These are phyloP conservation scores for Formicarius rufipectus DNA, from an alignment of 2,113 vertebrate species.

Conservation along the genomic window DNA sequence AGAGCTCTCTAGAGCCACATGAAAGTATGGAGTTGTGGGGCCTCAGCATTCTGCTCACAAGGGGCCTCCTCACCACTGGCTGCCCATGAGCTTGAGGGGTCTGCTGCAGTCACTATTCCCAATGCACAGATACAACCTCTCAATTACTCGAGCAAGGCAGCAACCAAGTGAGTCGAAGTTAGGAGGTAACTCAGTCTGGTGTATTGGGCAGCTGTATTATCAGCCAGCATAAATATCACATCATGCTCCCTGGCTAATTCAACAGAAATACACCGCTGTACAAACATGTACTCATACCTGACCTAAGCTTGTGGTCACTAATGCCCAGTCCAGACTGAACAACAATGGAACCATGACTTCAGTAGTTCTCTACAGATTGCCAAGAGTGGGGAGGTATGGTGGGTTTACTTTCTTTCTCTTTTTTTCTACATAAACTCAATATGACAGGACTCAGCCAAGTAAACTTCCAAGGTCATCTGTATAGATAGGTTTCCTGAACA, in stretches of 20 bases:
- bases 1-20: neutral
- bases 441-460: neutral
- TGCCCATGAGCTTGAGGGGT: neutral
- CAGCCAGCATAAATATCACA: neutral
- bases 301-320: neutral
- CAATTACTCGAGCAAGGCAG: rapidly evolving
- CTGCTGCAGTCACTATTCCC: neutral
- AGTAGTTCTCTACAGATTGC: neutral
- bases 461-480: neutral
- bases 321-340: neutral
- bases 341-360: neutral
- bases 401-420: neutral
- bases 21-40: rapidly evolving
- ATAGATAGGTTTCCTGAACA: neutral
- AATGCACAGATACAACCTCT: rapidly evolving
- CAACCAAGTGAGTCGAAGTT: rapidly evolving
- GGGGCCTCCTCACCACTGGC: rapidly evolving
- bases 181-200: neutral
- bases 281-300: neutral
- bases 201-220: neutral
- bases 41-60: neutral
- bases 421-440: neutral
- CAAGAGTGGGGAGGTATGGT: neutral
- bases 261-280: neutral
- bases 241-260: neutral